Base-by-base conservation (phyloP, 2,888 invertebrate genomes). In the Tiliacea citrago region DNA sequence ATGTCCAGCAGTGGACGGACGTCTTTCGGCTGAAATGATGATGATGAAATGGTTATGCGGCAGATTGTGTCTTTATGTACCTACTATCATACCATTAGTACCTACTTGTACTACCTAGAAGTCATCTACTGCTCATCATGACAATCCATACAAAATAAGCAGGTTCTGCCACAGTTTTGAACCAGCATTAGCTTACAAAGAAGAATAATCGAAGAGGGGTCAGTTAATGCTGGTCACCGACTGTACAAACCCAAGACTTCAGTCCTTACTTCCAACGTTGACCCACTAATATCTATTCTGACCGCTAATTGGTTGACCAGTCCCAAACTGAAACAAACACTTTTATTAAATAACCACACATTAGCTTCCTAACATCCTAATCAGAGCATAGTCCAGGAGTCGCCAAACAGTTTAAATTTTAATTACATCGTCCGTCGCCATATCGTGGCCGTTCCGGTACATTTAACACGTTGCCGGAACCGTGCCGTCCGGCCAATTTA, bases 401-500 rank as follows among this genome's bases (percentile, higher is more conserved):
- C 55, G 47, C 49, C 29, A n/a, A 53, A 79, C 79, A 71, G 70
- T 79, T 78, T 71, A 75, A 86, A 87, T 72, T 86, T 82, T 84
- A 82, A 84, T 82, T 75, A 79, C 61, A 47, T 74, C 73, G 67
- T 72, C 65, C 42, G 81, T 55, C 58, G 42, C 68, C 81, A 73
- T 88, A 88, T 88, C 89, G 80, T 65, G 45, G 58, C 63, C 77
- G 73, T 88, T 86, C 79, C 83, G 75, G 75, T 78, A 84, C 89
- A 85, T 88, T 88, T 72, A 85, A 86, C 86, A 77, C 73, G 79
- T 81, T 76, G 57, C 58, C 80, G 74, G 68, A 53, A 66, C 70
- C 74, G 74, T 49, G 29, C 72, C 74, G 18, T 61, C 47, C 69
- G 71, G 62, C 29, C 74, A 68, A 84, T 76, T 83, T 77, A 83